phyloP scores from a whole-genome alignment of 2,888 invertebrate species.

The Drosophila aldrichi region DNA sequence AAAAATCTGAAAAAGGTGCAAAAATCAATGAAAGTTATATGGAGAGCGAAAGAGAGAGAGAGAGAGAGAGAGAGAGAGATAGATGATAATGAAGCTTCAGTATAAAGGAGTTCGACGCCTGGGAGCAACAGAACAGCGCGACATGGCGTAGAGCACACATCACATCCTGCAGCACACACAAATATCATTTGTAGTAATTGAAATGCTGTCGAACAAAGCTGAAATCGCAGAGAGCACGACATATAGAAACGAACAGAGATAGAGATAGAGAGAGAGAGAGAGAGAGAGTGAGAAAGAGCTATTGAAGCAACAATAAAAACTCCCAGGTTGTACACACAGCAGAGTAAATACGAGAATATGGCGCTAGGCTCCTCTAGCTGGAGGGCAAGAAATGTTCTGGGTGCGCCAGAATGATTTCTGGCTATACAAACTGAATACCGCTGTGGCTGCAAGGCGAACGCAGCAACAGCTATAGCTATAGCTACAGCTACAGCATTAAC shows the following conservation, averaged over 20 bases:
- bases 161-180: slow-evolving; percentile 31
- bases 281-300: not conserved
- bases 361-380: slow-evolving; percentile 16
- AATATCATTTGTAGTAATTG: slow-evolving; percentile 79
- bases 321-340: slow-evolving; percentile 9
- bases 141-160: slow-evolving; percentile 24
- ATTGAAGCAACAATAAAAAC: slow-evolving; percentile 14
- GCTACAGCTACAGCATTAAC: slow-evolving; percentile 13
- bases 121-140: slow-evolving; percentile 10
- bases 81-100: slow-evolving; percentile 15
- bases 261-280: not conserved
- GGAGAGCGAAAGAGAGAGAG: no score
- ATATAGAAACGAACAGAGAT: not conserved
- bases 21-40: slow-evolving; percentile 62
- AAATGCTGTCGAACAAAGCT: slow-evolving; percentile 72
- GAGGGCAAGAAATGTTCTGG: slow-evolving; percentile 29
- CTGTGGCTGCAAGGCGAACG: slow-evolving; percentile 27
- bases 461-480: slow-evolving; percentile 6
- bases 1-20: slow-evolving; percentile 41
- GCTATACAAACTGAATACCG: slow-evolving; percentile 73
- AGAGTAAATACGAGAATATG: slow-evolving; percentile 27
- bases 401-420: slow-evolving; percentile 61
- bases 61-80: slow-evolving; percentile 5
- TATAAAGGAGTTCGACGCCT: slow-evolving; percentile 12
- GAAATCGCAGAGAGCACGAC: slow-evolving; percentile 32